Evolutionary conservation across 2,888 invertebrate species (phyloP), one percentile per base, ranked within the genome.

Genomic region (Pomacea canaliculata): DNA sequence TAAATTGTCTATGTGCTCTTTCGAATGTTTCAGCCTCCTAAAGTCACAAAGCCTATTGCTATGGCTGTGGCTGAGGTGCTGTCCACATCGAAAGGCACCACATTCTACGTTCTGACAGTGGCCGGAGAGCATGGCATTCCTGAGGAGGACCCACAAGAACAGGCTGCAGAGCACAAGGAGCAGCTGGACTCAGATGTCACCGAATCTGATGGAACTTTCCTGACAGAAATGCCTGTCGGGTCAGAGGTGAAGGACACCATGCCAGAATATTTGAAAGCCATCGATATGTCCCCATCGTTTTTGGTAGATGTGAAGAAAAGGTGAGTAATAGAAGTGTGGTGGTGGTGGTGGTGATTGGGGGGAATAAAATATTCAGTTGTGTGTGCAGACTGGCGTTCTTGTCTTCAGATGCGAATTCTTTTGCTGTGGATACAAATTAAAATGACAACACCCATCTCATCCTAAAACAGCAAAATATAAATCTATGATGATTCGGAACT

Each of bases 71-170:
- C 81, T 27, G 89, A 90, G 70, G 85, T 88, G 13, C 78, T 90
- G 19, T 78, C 79, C 16, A 89, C 90, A 10, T 84, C 84, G 19
- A 88, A 85, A 71, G 90, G 90, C 16, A 89, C 89, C 10, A 84
- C 85, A 23, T 90, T 90, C 80, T 89, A 88, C 77, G 86, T 90
- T 10, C 82, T 89, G 73, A 86, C 86, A 13, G 86, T 85, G n/a
- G 87, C 88, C 0, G 86, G 86, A n/a, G 85, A 86, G 60, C 82
- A 82, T 79, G 84, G 83, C 10, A 79, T 80, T n/a, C 82, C 82
- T 4, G 73, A 82, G 10, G 83, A 82, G 23, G 73, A 77, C 0
- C 27, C 60, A 37, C 65, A 68, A 13, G 67, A 65, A 18, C 70
- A 70, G 59, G 68, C 68, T 9, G 76, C 76, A 0, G 67, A 71